Evolutionary conservation across 2,888 invertebrate species (phyloP), one percentile per base, ranked within the genome.

Genomic region (Linyphia triangularis): DNA sequence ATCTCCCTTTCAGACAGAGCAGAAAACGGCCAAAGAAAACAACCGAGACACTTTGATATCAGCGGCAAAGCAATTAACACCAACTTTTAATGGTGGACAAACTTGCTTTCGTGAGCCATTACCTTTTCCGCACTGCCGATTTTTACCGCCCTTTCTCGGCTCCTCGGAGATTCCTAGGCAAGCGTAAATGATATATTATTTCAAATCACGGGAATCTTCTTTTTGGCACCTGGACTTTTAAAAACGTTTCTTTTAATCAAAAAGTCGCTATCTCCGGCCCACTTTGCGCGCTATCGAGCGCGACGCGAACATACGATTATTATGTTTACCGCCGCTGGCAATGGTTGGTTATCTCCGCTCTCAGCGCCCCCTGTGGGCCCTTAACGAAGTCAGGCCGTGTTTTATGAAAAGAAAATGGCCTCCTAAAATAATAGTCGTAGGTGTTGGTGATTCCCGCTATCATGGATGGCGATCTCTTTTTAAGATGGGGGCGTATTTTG

Each of bases 101-200:
- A 83, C 72, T 73, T 83, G 72, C 72, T 83, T 83, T 83, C 63
- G 33, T 83, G 83, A 73, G 13, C 83, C 83, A 83, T 83, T 83
- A 83, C 83, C 63, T 83, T 83, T 83, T 83, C 33, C 72, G 83
- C 83, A 28, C 72, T 73, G 43, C 73, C 83, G 83, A 83, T 83
- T 83, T 83, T 73, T 83, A 83, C 73, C 70, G 81, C 69, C 59
- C 33, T 33, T 57, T 67, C 69, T 26, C 30, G 28, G 19, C 59
- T 69, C 37, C 72, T 61, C 9, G 72, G 73, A 83, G 73, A 57
- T 63, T 40, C 37, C 57, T 30, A 72, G 83, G 83, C 43, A 37
- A 72, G 63, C 83, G 83, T 72, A 83, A 83, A 72, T 83, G 83
- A 83, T 83, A 83, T 83, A 83, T 83, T 83, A 83, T 83, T 83